A percentile compares a stretch with the other conserved stretches of the same genome.
These are phyloP conservation scores for Toxotes lorentzi DNA, from an alignment of 2,797 vertebrate genomes.

Conservation along the genomic window DNA sequence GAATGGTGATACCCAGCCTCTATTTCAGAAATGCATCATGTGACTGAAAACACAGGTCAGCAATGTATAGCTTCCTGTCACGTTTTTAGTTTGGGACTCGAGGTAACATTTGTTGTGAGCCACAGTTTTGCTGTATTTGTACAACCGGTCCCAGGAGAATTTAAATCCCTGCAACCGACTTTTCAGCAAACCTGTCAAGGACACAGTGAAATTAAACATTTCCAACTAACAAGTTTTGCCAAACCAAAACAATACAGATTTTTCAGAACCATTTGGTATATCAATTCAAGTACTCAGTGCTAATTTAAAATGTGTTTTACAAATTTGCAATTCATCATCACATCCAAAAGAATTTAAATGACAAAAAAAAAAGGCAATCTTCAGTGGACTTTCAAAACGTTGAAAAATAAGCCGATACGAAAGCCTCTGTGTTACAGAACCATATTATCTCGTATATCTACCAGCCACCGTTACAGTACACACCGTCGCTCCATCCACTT, in stretches of 20 bases:
- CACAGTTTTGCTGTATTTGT: neutral
- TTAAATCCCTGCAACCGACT: constrained; percentile 14
- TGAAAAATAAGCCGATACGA: constrained; percentile 14
- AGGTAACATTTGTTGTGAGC: neutral
- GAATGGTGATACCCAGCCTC: neutral
- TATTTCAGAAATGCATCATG: neutral
- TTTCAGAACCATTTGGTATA: constrained; percentile 26
- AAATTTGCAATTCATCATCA: constrained; percentile 32
- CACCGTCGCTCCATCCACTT: neutral
- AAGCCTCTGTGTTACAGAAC: neutral
- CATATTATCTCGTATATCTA: constrained; percentile 6
- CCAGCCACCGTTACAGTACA: neutral
- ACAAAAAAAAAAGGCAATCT: constrained; percentile 22
- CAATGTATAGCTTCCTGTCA: neutral
- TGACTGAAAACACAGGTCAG: neutral
- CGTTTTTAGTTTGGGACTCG: neutral
- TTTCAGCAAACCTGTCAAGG: constrained; percentile 1
- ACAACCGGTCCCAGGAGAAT: rapidly evolving
- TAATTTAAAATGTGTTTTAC: constrained; percentile 47
- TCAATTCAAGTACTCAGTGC: constrained; percentile 20
- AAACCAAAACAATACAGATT: constrained; percentile 9
- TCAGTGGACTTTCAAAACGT: constrained; percentile 17
- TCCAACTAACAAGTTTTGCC: neutral
- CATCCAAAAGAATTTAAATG: constrained; percentile 4
- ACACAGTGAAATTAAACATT: neutral